Base-by-base conservation (phyloP, 1,140 invertebrate species). In the Fopius arisanus region DNA sequence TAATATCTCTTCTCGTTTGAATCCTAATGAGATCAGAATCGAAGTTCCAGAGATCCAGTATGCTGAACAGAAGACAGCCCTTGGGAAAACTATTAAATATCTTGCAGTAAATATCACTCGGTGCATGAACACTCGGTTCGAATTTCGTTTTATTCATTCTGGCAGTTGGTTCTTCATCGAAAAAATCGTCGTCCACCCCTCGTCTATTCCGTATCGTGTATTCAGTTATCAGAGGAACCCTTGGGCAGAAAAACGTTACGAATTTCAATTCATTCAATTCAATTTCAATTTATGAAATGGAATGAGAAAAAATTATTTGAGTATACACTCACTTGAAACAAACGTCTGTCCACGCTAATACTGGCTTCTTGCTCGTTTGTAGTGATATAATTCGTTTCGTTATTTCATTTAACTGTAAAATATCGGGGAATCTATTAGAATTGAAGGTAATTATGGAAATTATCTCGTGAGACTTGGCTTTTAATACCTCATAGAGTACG, bases 41-140 rank as follows among this genome's bases (percentile, higher is more conserved):
- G 80, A 89, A 93, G 28, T 90, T 87, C 93, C 93, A 95, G 73
- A 95, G 85, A 80, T 94, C 93, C 63, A 93, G 83, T 75, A 94
- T 88, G 85, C 91, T 94, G 74, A 89, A 84, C 72, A 92, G 81
- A 48, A 91, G 87, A 79, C 94, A 95, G 40, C 87, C 88, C 63
- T 83, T 85, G 41, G 89, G 86, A 74, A 93, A 88, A 62, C 78
- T 89, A 70, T 91, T 84, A 16, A 92, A 75, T 72, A 92, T 83
- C 59, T 80, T 78, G 81, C 92, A 93, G 79, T 92, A 93, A 43
- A 91, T 77, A 2, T 88, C 81, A 66, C 86, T 78, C 73, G 87
- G 83, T 0, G 90, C 78, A 81, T 89, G 87, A 31, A 92, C 78
- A 33, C 87, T 88, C 29, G 90, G 88, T 77, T 93, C 91, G 62